Conservation (phyloP, 2,797 vertebrate species). For the Psittacula echo region DNA sequence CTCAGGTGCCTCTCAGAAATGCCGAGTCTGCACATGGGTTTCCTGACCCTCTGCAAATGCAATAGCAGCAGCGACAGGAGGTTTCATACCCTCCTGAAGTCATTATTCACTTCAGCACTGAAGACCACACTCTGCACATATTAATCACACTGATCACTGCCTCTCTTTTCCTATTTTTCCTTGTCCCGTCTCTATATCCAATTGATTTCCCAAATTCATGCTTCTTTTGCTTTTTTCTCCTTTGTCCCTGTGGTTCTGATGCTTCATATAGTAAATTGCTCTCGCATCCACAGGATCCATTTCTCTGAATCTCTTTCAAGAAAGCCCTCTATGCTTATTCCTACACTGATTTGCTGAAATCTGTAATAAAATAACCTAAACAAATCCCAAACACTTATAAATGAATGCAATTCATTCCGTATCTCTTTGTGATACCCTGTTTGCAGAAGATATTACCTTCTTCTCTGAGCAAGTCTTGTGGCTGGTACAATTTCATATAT, state of each 20-base stretch:
- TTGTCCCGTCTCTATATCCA: background rate
- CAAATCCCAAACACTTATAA: background rate
- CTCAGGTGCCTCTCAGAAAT: background rate
- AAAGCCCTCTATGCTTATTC: background rate
- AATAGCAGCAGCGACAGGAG: background rate
- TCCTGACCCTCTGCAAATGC: background rate
- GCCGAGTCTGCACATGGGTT: background rate
- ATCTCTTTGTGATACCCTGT: background rate
- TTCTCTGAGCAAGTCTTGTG: background rate
- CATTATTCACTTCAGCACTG: constrained; percentile 19
- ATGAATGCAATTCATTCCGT: background rate
- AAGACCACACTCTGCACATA: background rate
- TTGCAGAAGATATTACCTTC: background rate
- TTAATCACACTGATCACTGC: background rate
- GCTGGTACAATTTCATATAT: background rate
- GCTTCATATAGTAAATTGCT: background rate
- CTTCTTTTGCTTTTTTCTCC: background rate
- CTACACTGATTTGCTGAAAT: background rate
- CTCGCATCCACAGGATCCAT: background rate
- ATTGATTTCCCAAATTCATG: background rate
- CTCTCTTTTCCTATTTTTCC: background rate
- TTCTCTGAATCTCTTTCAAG: background rate
- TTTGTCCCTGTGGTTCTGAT: background rate
- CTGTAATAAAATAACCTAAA: background rate
- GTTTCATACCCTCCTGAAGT: background rate